A percentile compares a stretch with the other conserved stretches of the same genome.
phyloP scores from a whole-genome alignment of 1,140 invertebrate genomes.

The Achroia grisella region DNA sequence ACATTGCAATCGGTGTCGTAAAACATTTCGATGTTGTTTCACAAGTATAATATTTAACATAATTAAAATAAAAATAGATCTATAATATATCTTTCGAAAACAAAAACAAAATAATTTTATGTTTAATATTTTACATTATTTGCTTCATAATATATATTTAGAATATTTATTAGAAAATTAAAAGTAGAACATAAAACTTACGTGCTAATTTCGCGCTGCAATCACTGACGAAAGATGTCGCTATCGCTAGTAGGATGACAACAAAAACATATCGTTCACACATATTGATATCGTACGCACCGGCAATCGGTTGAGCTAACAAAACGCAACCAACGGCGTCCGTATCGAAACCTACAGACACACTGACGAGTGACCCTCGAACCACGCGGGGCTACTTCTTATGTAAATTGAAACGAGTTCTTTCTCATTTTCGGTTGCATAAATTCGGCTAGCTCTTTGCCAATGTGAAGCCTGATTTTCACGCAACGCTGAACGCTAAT shows the following conservation, averaged over 20 bases:
- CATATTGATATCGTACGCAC: slow-evolving; percentile 17
- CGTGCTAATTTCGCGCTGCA: slow-evolving; percentile 44
- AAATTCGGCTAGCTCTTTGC: slow-evolving; percentile 55
- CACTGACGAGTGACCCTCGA: slow-evolving; percentile 39
- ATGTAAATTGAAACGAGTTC: slow-evolving; percentile 56
- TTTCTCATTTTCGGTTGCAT: slow-evolving; percentile 65
- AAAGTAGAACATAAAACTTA: slow-evolving; percentile 35
- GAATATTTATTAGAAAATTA: neutral
- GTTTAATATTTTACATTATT: too few relatives aligned
- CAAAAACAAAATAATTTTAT: too few relatives aligned
- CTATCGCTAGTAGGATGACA: slow-evolving; percentile 28
- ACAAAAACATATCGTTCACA: slow-evolving; percentile 43
- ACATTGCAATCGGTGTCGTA: too few relatives aligned
- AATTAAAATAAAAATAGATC: too few relatives aligned
- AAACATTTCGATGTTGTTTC: too few relatives aligned
- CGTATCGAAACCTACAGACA: slow-evolving; percentile 19
- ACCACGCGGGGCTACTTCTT: slow-evolving; percentile 24
- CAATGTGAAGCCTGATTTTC: slow-evolving; percentile 55
- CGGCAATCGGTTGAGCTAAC: slow-evolving; percentile 6
- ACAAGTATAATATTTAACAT: too few relatives aligned
- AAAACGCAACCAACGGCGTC: slow-evolving; percentile 20
- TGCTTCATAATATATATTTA: too few relatives aligned
- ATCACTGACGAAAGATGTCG: slow-evolving; percentile 26
- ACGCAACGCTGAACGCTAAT: slow-evolving; percentile 53
- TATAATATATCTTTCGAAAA: too few relatives aligned